Evolutionary conservation across 2,888 invertebrate species (phyloP).

Genomic region (Didymodactylos carnosus): DNA sequence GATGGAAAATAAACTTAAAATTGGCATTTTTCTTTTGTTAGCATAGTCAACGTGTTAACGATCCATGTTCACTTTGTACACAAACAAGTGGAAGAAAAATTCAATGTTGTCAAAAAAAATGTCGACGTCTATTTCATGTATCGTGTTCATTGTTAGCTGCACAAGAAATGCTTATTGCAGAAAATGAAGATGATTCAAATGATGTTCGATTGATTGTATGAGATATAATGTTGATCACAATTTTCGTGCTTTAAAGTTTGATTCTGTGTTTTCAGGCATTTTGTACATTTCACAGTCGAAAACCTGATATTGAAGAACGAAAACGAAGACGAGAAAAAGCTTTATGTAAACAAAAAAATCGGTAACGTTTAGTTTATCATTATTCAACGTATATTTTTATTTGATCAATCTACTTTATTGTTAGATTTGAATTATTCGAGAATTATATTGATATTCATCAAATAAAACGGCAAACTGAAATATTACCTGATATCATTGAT

Average conservation of each 20-base stretch:
- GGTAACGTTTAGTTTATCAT: neutral
- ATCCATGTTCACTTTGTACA: neutral
- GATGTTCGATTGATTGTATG: neutral
- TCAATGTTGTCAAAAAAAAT: neutral
- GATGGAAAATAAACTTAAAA: too few relatives aligned
- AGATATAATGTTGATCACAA: too few relatives aligned
- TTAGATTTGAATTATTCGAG: neutral
- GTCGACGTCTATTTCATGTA: neutral
- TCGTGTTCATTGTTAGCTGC: neutral
- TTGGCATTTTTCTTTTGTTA: neutral
- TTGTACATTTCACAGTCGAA: neutral
- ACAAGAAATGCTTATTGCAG: neutral
- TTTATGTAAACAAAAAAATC: neutral
- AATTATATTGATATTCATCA: neutral
- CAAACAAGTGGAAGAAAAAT: neutral
- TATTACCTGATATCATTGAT: neutral
- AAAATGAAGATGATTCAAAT: neutral
- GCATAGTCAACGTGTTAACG: neutral
- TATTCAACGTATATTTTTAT: neutral
- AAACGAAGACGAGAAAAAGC: neutral
- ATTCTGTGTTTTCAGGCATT: neutral
- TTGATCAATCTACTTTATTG: too few relatives aligned
- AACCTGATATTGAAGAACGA: neutral
- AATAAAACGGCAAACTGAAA: neutral
- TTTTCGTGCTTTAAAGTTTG: too few relatives aligned